A percentile compares a stretch with the other conserved stretches of the same genome.
Conservation (phyloP, 1,140 invertebrate genomes). For the Melanaphis sacchari region DNA sequence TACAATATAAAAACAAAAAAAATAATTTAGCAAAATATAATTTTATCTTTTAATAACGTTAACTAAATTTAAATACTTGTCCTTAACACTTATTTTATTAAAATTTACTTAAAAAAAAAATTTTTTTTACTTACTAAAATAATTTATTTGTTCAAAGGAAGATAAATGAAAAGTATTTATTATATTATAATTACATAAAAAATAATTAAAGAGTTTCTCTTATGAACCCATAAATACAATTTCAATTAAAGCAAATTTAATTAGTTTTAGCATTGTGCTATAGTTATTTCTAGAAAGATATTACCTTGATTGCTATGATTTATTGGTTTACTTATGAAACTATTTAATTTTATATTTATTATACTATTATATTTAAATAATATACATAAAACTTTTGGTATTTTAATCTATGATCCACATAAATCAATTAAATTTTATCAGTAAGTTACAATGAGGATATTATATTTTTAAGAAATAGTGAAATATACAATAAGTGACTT, state of each 20-base stretch:
- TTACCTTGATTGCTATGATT: neutral
- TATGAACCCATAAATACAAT: neutral
- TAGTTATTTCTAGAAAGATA: neutral
- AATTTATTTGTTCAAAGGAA: neutral
- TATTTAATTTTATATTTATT: neutral
- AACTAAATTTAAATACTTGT: neutral
- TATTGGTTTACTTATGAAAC: neutral
- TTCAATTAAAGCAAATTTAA: neutral
- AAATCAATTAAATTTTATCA: neutral
- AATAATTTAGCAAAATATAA: neutral
- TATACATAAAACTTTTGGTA: neutral
- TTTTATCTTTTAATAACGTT: neutral
- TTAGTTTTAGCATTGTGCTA: neutral
- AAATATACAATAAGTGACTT: neutral
- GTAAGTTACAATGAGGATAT: neutral
- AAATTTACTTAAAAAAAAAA: neutral
- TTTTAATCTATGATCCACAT: neutral
- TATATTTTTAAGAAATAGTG: neutral
- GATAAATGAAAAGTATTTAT: neutral
- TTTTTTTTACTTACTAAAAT: neutral
- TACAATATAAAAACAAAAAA: neutral
- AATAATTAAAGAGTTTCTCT: neutral
- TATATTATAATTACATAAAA: neutral
- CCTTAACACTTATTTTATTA: neutral
- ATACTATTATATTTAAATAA: neutral